Conservation (phyloP, 2,797 vertebrate species). For the Schizothorax lantsangensis region DNA sequence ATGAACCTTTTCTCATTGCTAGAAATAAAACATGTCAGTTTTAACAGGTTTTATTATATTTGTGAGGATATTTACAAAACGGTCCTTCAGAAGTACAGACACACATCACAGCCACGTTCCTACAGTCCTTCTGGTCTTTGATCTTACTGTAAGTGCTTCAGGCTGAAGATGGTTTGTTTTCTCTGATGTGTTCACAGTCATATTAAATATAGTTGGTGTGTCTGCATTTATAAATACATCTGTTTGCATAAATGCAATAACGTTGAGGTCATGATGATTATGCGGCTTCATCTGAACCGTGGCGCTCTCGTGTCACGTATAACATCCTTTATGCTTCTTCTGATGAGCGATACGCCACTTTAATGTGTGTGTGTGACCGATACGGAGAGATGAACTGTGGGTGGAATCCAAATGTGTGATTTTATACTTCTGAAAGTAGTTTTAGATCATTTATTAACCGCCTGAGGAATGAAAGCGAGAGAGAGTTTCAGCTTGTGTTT, state of each 20-base stretch:
- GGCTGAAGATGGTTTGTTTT: background rate
- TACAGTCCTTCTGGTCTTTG: background rate
- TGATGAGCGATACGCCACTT: constrained; percentile 29
- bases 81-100: background rate
- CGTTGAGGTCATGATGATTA: background rate
- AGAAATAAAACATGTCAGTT: background rate
- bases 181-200: constrained; percentile 1
- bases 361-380: background rate
- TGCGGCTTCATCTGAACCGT: background rate
- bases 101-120: background rate
- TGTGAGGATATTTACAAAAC: background rate
- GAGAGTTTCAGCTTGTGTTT: background rate
- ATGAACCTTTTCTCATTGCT: constrained; percentile 1
- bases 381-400: constrained; percentile 4
- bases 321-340: constrained; percentile 5
- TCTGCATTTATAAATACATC: constrained; percentile 11
- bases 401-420: constrained; percentile 45
- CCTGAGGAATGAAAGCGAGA: background rate
- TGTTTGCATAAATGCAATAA: background rate
- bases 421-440: constrained; percentile 43
- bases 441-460: constrained; percentile 33
- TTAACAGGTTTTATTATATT: background rate
- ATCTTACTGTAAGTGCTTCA: background rate
- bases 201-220: background rate
- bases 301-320: background rate